Evolutionary conservation across 2,113 vertebrate genomes (phyloP), one percentile per base, ranked within the genome.

Genomic region (Rhipidura dahli): DNA sequence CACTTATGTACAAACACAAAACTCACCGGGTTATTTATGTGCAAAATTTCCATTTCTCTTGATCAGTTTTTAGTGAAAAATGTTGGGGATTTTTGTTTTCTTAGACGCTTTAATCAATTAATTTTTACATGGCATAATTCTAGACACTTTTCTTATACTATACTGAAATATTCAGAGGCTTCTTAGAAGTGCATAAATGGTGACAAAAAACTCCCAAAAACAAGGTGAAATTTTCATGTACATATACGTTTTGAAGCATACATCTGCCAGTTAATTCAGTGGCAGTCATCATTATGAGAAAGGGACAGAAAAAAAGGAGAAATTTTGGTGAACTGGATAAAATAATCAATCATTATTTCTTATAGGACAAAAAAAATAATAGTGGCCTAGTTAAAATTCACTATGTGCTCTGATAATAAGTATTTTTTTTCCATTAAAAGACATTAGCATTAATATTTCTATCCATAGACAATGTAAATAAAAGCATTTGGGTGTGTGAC

Each of bases 401-500:
- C 45, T 75, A 84, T 79, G 70, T 86, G 91, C 31, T 91, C 88
- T 92, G 69, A 93, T 95, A 95, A 87, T 70, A 76, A 78, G 57
- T 33, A 42, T 37, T 83, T 80, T 93, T n/a, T 79, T 94, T 78
- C 61, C 49, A 66, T 91, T 93, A 89, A 96, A 95, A 81, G 68
- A 87, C 89, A 96, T 50, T 94, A 59, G 21, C 75, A 79, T 40
- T 95, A 93, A 50, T 91, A 94, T 96, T 97, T 96, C 71, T 56
- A 95, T 59, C 64, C 76, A 45, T n/a, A 91, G 53, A 96, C 81
- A 84, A 92, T 60, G 69, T 96, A 97, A 97, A 96, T 94, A 96
- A 95, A 96, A 94, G 82, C 57, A 85, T 91, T 95, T 94, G 81
- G 39, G 44, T 94, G 54, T 92, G 82, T 96, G 96, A 96, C 97